These are phyloP conservation scores for Sphinx pinastri DNA, from an alignment of 2,888 invertebrate species.

Conservation along the genomic window DNA sequence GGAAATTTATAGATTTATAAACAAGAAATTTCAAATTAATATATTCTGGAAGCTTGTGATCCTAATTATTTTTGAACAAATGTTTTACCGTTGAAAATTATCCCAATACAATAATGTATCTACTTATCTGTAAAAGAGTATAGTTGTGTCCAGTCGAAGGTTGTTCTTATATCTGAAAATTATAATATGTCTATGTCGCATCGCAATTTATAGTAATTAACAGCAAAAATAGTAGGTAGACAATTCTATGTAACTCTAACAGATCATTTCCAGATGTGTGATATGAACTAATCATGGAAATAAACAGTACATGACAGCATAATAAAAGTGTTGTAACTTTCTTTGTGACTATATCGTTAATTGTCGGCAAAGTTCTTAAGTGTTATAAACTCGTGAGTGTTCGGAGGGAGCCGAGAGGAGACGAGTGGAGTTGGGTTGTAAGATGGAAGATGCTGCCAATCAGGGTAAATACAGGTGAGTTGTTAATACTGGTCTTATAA, in stretches of 20 bases:
- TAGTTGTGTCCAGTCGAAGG: no score
- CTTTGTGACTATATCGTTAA: not conserved
- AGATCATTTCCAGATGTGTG: not conserved
- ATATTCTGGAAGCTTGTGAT: no score
- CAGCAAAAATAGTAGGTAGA: not conserved
- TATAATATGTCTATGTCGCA: no score
- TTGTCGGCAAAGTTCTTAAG: conserved; percentile 33
- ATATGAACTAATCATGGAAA: conserved; percentile 7
- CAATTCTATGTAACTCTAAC: not conserved
- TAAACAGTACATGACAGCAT: conserved; percentile 10
- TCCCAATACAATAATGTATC: no score
- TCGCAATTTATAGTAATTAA: not conserved
- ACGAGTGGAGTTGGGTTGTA: conserved; percentile 58
- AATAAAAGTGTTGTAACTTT: conserved; percentile 1
- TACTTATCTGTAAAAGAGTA: no score
- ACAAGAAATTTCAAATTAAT: no score
- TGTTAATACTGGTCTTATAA: conserved; percentile 1
- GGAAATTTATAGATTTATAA: no score
- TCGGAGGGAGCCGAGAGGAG: conserved; percentile 40
- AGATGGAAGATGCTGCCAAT: conserved; percentile 78
- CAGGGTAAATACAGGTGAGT: conserved; percentile 73
- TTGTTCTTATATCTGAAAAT: no score
- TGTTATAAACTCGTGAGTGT: conserved; percentile 43
- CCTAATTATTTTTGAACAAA: no score
- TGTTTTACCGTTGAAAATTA: no score